Conservation (phyloP, 2,113 vertebrate species). For the Dryoscopus gambensis region DNA sequence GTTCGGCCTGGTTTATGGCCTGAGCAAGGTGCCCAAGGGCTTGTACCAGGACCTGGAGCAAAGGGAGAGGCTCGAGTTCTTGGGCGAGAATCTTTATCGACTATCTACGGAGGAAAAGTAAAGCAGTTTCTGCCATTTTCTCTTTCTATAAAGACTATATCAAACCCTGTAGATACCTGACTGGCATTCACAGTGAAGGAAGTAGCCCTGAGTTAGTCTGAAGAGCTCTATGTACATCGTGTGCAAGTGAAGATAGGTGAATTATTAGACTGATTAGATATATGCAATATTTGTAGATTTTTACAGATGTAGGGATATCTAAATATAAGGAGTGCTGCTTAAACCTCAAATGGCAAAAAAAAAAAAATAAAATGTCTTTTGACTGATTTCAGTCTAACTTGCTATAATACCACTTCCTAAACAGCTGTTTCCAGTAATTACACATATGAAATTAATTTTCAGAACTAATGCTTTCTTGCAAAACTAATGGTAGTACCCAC, state of each 20-base stretch:
- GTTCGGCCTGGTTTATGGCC: conserved; percentile 86
- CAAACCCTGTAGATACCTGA: conserved; percentile 11
- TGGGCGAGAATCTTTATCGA: conserved; percentile 84
- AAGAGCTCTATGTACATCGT: neutral
- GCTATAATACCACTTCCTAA: neutral
- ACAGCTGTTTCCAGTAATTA: neutral
- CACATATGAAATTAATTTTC: conserved; percentile 16
- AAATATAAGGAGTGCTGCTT: neutral
- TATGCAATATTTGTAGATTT: neutral
- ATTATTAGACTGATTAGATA: neutral
- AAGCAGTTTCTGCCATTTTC: conserved; percentile 63
- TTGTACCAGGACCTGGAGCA: conserved; percentile 87
- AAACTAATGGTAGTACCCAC: conserved; percentile 9
- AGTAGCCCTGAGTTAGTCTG: neutral
- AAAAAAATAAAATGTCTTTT: neutral
- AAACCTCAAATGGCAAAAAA: conserved; percentile 25
- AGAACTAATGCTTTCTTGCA: conserved; percentile 37
- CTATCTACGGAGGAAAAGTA: conserved; percentile 87
- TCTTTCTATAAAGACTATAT: conserved; percentile 40
- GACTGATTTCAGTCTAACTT: neutral
- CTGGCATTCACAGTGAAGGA: neutral
- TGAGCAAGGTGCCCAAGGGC: conserved; percentile 77
- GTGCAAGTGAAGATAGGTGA: neutral
- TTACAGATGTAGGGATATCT: neutral
- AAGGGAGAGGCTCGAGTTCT: conserved; percentile 77